Evolutionary conservation across 2,888 invertebrate species (phyloP), one percentile per base, ranked within the genome.

Genomic region (Oscheius sp.): DNA sequence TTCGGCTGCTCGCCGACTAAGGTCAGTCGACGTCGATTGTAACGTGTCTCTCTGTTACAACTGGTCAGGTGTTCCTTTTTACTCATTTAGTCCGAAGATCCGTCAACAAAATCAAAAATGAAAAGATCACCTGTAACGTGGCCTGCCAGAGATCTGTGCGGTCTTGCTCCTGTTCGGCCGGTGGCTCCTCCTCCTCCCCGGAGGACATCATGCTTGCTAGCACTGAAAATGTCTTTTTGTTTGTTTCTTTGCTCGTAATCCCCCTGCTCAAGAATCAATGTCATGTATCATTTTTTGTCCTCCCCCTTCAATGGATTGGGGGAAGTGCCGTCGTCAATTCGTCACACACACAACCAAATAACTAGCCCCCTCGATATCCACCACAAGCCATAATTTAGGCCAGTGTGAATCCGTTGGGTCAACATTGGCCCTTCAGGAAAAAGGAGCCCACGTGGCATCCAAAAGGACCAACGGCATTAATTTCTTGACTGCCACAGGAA

Each of bases 121-220:
- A n/a, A 59, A 59, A 41, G 41, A 16, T 23, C 43, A 85, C 87
- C 83, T 87, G 87, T 64, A 87, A 74, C 29, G 87, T 87, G 58
- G 84, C 85, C 74, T 88, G 87, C 87, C 87, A 87, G 49, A 87
- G 78, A 72, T 87, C 87, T 43, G 82, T 76, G 63, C 35, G 66
- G 69, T 83, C 78, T 59, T 81, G 78, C 66, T 86, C 85, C 55
- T 75, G 68, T 25, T 73, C 73, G 59, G 58, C 43, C 29, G 78
- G 80, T 72, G 77, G 80, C 64, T 85, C 85, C 70, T 84, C 85
- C 73, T 86, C 85, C 80, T 83, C 80, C 74, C 82, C 84, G 69
- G 82, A 82, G 75, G 81, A 82, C 84, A 85, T 84, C 83, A 86
- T 84, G 75, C 82, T 83, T 64, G 83, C 84, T 78, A 85, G 78